Base-by-base conservation (phyloP, 2,888 invertebrate species). In the Tenthredo notha region DNA sequence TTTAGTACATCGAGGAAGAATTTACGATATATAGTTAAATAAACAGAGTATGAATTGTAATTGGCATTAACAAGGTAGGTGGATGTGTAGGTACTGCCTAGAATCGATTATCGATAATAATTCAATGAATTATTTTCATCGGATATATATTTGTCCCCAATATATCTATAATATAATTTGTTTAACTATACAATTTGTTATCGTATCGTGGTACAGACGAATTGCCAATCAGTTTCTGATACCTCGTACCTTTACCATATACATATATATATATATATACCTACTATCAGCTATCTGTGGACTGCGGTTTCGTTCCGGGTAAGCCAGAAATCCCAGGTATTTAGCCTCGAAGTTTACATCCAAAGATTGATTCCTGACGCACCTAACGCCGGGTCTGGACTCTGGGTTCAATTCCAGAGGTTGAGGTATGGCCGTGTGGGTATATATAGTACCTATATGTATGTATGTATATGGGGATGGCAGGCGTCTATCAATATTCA, bases 401-500 rank as follows among this genome's bases (percentile, higher is more conserved):
- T 40, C n/a, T 18, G 84, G 21, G 72, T 40, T n/a, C 25, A 25
- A 15, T 67, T 33, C 67, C 33, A 33, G 67, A 67, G 67, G 33
- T 67, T 67, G 29, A 29, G 72, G 54, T 9, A 54, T 67, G 80
- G 86, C 85, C 86, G 86, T 87, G 87, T 87, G 83, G 85, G 75
- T 29, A 50, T 70, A 37, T 40, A 37, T 5, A 12, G 40, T 72
- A 70, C 37, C 7, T 37, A 6, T 65, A 43, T 54, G 18, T 40
- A 54, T 54, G 18, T 40, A 54, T 58, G 61, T 82, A 37, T 50
- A 83, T 15, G 29, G 61, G 84, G 50, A 50, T 72, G 85, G 85
- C 85, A 78, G 72, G 84, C 85, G 86, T 85, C 86, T 87, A 88
- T 88, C 88, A 88, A 88, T 88, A 88, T 88, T 87, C 87, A 88